A percentile compares a stretch with the other conserved stretches of the same genome.
Evolutionary conservation across 2,113 vertebrate genomes (phyloP).

Genomic region (Pterocles burchelli): DNA sequence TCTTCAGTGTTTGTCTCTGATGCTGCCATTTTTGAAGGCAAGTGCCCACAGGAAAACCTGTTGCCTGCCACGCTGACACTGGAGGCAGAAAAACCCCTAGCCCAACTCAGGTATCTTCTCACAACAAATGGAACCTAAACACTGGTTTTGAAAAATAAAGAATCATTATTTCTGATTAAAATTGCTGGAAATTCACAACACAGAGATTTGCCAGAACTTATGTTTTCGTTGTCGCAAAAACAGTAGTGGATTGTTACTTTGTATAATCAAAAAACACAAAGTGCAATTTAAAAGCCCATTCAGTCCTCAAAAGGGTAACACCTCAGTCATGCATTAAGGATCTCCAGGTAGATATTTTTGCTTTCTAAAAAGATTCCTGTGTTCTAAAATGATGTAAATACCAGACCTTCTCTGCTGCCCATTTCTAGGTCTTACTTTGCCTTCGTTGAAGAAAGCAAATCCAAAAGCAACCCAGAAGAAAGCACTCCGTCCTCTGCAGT

Average conservation of each 20-base stretch:
- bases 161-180: not conserved
- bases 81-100: not conserved
- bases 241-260: not conserved
- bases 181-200: not conserved
- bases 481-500: not conserved
- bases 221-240: not conserved
- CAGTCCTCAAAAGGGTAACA: not conserved
- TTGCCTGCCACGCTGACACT: rapidly evolving
- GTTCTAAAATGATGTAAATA: not conserved
- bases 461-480: not conserved
- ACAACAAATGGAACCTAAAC: not conserved
- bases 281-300: not conserved
- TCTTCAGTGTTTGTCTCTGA: not conserved
- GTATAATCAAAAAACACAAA: not conserved
- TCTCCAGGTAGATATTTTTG: not conserved
- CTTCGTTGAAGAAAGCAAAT: not conserved
- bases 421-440: not conserved
- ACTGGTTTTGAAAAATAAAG: not conserved
- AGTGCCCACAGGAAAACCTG: not conserved
- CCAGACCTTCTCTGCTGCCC: not conserved
- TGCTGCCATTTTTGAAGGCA: not conserved
- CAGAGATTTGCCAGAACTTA: not conserved
- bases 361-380: not conserved
- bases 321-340: not conserved
- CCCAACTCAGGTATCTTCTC: not conserved